Percentiles rank a stretch among this genome's conserved stretches.
phyloP scores from a whole-genome alignment of 2,888 invertebrate genomes.

The Pandemis heparana region DNA sequence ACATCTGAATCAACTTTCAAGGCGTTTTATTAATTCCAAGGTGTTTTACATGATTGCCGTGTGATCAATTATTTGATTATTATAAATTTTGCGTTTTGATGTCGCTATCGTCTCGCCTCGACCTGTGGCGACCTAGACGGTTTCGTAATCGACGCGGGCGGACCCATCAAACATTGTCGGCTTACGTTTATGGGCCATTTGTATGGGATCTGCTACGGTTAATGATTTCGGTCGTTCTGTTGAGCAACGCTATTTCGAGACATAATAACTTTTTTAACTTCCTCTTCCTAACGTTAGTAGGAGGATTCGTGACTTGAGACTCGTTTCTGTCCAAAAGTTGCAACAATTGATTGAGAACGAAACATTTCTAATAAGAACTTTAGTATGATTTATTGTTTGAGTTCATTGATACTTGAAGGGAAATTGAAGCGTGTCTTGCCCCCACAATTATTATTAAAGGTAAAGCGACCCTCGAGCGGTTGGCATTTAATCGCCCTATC shows the following conservation, averaged over 20 bases:
- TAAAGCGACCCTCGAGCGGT: conserved; percentile 33
- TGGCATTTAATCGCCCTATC: conserved; percentile 42
- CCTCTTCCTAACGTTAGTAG: conserved; percentile 46
- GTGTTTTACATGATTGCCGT: conserved; percentile 47
- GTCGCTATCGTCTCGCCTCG: conserved; percentile 9
- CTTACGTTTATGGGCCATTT: conserved; percentile 80
- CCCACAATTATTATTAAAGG: conserved; percentile 36
- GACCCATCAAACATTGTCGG: conserved; percentile 77
- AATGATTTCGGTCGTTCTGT: conserved; percentile 72
- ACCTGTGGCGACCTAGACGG: conserved; percentile 45
- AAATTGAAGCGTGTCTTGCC: conserved; percentile 28
- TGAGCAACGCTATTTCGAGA: conserved; percentile 67
- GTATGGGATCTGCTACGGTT: conserved; percentile 78
- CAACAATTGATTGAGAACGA: conserved; percentile 14
- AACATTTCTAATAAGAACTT: not conserved
- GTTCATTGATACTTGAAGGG: conserved; percentile 21
- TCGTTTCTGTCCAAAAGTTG: conserved; percentile 47
- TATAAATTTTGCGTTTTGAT: conserved; percentile 26
- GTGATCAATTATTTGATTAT: conserved; percentile 36
- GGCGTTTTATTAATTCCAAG: conserved; percentile 45
- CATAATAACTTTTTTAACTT: conserved; percentile 64
- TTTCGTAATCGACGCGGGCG: conserved; percentile 63
- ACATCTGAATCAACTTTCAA: conserved; percentile 40
- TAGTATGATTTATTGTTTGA: conserved; percentile 8
- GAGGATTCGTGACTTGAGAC: conserved; percentile 45